phyloP scores from a whole-genome alignment of 2,113 vertebrate genomes.

The Tetraodon nigroviridis region DNA sequence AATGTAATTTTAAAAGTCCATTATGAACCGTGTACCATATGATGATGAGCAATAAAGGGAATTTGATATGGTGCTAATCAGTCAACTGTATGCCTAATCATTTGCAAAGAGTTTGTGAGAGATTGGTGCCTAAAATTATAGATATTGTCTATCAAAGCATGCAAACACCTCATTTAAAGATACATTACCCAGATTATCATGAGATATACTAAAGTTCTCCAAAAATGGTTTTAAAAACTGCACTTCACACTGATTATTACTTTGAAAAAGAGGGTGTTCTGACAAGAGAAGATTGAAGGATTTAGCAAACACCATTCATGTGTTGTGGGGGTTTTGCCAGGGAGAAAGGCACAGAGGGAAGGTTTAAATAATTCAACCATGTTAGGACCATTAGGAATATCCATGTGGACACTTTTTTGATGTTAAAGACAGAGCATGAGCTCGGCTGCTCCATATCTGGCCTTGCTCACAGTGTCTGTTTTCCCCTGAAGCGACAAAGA shows the following conservation, averaged over 20 bases:
- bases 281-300: slow-evolving; percentile 22
- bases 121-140: too few relatives aligned
- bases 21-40: slow-evolving; percentile 28
- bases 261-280: background rate
- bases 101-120: background rate
- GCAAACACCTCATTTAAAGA: background rate
- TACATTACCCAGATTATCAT: background rate
- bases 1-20: slow-evolving; percentile 57
- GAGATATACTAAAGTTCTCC: background rate
- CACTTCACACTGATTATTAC: background rate
- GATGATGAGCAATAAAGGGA: slow-evolving; percentile 54
- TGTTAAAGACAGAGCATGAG: slow-evolving; percentile 70
- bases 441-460: slow-evolving; percentile 53
- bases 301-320: slow-evolving; percentile 42
- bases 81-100: slow-evolving; percentile 17
- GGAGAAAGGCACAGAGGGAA: slow-evolving; percentile 45
- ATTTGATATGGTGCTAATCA: slow-evolving; percentile 51
- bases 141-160: slow-evolving; percentile 3
- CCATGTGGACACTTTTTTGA: slow-evolving; percentile 69
- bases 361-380: slow-evolving; percentile 68
- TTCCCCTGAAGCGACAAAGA: slow-evolving; percentile 72
- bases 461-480: slow-evolving; percentile 53
- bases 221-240: background rate
- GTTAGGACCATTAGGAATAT: slow-evolving; percentile 71
- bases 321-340: slow-evolving; percentile 32